Evolutionary conservation across 1,140 invertebrate species (phyloP), one percentile per base, ranked within the genome.

Genomic region (Atta colombica): DNA sequence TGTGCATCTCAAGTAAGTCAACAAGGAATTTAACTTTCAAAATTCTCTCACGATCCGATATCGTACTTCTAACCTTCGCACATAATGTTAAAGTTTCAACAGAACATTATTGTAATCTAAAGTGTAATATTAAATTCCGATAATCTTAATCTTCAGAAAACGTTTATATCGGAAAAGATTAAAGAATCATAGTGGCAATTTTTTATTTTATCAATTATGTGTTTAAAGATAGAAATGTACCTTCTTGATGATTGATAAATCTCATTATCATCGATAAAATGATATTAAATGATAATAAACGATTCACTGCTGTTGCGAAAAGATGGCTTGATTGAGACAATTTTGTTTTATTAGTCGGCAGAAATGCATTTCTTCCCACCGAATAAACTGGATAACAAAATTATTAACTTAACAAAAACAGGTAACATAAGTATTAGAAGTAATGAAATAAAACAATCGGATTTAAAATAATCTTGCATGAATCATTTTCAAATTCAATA

Each of bases 11-110:
- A 66, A 65, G 21, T 78, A 2, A 49, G 5, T 1, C 2, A 49
- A 10, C 2, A 66, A 21, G 3, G 12, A 49, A 78, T 78, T 66
- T 66, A 49, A 66, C 66, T 78, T 78, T 78, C 6, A 31, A 66
- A n/a, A 35, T 49, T 51, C 14, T 65, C 14, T 25, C 45, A 49
- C 7, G 12, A 31, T 51, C 5, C 10, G 16, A 49, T 28, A 65
- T 3, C 10, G 10, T 28, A 10, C 14, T 65, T 63, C 10, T 25
- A 16, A 53, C n/a, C 6, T 10, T 16, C 8, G 18, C 10, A 55
- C 3, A 14, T 3, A 14, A 28, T 77, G 16, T 77, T 14, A 63
- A 77, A 8, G 6, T 14, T 14, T 51, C n/a, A 60, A 77, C 1
- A 25, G 8, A 60, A 65, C 2, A 39, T 35, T 55, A 58, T n/a